phyloP scores from a whole-genome alignment of 1,140 invertebrate genomes.

The Adoxophyes honmai region DNA sequence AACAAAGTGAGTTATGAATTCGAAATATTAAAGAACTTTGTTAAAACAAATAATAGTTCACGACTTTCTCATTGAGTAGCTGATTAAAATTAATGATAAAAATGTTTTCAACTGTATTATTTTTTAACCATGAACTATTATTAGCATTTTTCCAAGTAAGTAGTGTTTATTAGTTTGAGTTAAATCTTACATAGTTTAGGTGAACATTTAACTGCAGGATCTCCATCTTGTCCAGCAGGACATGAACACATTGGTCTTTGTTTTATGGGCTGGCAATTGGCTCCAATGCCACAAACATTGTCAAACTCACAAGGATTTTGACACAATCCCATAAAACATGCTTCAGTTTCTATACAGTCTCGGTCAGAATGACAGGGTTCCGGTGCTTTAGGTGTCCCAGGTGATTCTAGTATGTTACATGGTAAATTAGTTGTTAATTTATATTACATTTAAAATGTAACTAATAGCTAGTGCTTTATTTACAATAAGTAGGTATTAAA shows the following conservation, averaged over 20 bases:
- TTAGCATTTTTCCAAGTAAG: constrained; percentile 21
- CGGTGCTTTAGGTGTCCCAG: constrained; percentile 80
- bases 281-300: constrained; percentile 82
- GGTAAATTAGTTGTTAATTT: constrained; percentile 50
- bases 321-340: constrained; percentile 85
- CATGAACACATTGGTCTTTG: constrained; percentile 88
- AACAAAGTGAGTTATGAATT: too few species aligned
- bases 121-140: constrained; percentile 21
- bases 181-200: constrained; percentile 83
- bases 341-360: constrained; percentile 85
- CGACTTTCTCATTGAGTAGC: too few species aligned
- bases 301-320: constrained; percentile 86
- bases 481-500: constrained; percentile 1
- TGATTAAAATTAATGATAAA: too few species aligned
- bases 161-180: constrained; percentile 27
- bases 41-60: too few species aligned
- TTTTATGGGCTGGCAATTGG: constrained; percentile 85
- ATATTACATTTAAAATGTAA: constrained; percentile 38
- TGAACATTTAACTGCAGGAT: constrained; percentile 85
- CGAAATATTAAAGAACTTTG: too few species aligned
- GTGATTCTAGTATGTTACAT: constrained; percentile 80
- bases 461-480: constrained; percentile 1
- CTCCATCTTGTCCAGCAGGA: constrained; percentile 85
- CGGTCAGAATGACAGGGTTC: constrained; percentile 85
- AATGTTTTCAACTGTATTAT: too few species aligned